Percentiles rank a stretch among this genome's conserved stretches.
Evolutionary conservation across 2,888 invertebrate species (phyloP).

Genomic region (Cerastis rubricosa): DNA sequence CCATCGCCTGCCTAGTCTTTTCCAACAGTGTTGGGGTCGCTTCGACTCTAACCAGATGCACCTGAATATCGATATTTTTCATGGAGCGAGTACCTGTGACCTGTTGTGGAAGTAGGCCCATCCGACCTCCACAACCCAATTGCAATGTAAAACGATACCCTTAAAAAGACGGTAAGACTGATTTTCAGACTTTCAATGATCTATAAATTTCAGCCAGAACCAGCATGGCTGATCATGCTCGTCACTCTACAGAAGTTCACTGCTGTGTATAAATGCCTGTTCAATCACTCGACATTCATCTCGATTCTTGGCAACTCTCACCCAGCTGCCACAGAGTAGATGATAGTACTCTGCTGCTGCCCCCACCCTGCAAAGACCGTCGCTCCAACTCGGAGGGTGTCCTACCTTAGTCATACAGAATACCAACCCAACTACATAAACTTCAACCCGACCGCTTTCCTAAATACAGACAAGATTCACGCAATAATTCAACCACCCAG

Average conservation of each 20-base stretch:
- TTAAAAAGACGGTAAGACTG: too few species aligned
- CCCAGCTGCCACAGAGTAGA: not conserved
- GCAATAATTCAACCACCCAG: slow-evolving; percentile 44
- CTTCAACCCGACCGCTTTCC: slow-evolving; percentile 11
- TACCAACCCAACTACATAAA: not conserved
- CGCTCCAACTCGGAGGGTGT: not conserved
- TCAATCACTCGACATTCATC: not conserved
- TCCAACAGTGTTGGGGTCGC: too few species aligned
- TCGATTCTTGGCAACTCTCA: not conserved
- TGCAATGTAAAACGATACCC: too few species aligned
- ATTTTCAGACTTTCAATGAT: too few species aligned
- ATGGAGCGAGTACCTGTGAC: too few species aligned
- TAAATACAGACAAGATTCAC: slow-evolving; percentile 38
- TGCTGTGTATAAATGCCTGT: not conserved
- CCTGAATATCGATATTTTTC: too few species aligned
- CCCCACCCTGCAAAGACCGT: not conserved
- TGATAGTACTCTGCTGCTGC: not conserved
- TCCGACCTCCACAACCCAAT: too few species aligned
- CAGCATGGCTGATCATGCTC: too few species aligned
- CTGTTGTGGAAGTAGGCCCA: too few species aligned
- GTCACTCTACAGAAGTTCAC: not conserved
- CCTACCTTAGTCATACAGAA: not conserved
- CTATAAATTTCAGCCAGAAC: too few species aligned
- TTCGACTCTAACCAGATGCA: too few species aligned
- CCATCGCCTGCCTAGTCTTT: too few species aligned